Base-by-base conservation (phyloP, 92 coral and sea anemone genomes). In the Bergia puertoricense region DNA sequence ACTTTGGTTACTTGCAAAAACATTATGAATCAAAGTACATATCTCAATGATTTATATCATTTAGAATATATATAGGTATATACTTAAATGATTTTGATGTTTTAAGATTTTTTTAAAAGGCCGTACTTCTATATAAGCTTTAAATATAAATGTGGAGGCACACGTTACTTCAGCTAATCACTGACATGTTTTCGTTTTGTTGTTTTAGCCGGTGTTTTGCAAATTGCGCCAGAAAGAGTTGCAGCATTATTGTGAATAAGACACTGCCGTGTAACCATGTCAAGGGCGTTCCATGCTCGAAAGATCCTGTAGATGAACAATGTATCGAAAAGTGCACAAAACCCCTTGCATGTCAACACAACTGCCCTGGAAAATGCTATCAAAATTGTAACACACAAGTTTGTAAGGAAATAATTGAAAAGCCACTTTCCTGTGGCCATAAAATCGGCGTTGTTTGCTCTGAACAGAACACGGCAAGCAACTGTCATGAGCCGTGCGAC, bases 291-390 rank as follows among this genome's bases (percentile, higher is more conserved):
- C 74, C 59, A 0, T 91, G 93, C 66, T 82, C 74, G 1, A 76
- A 59, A 42, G 91, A 91, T n/a, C 87, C 62, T 15, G 65, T 76
- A 56, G 38, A n/a, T 41, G 76, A 76, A 13, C 48, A 41, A 15
- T 91, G 94, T 74, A 36, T 2, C 7, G 44, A 42, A 57, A 67
- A 48, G 41, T 89, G 91, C 46, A 16, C 73, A 57, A 85, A 91
- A 51, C 46, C 46, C 42, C 89, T 91, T 67, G 91, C 84, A 38
- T 94, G 95, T 69, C 91, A 85, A 13, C 93, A 91, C 85, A 14
- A 36, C 8, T 91, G 93, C 77, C 76, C 78, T 11, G 88, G 88
- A n/a, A 54, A 82, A 56, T 91, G 93, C 73, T 77, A 65, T 40
- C 59, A 71, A 18, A 85, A 67, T 50, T 91, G 93, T 77, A 57